Conservation (phyloP, 1,140 invertebrate species). For the Battus philenor region DNA sequence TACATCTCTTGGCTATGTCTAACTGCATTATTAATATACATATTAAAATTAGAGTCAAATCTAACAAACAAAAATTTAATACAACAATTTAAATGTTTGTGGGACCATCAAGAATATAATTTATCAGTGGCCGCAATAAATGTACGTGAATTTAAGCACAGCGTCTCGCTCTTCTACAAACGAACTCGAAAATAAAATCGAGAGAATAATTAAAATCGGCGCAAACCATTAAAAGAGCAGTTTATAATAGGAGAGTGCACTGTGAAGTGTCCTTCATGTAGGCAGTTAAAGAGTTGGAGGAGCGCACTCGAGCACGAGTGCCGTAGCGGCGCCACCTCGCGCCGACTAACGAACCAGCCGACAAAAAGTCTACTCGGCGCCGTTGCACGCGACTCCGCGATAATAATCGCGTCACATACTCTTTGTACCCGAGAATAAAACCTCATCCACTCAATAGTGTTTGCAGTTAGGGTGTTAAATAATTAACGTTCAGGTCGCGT, state of each 20-base stretch:
- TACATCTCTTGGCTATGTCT: no score
- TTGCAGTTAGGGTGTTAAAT: slow-evolving; percentile 30
- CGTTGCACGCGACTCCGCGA: slow-evolving; percentile 19
- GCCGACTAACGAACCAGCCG: slow-evolving; percentile 63
- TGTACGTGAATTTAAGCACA: no score
- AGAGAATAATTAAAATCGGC: slow-evolving; percentile 71
- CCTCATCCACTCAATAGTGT: slow-evolving; percentile 35
- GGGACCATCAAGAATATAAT: no score
- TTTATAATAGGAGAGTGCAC: slow-evolving; percentile 73
- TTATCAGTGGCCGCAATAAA: no score
- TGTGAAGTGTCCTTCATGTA: slow-evolving; percentile 70
- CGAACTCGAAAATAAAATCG: slow-evolving; percentile 44
- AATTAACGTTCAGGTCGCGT: slow-evolving; percentile 25
- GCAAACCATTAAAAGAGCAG: slow-evolving; percentile 73
- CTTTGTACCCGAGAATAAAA: slow-evolving; percentile 28
- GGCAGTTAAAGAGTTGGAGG: slow-evolving; percentile 75
- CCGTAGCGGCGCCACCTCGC: slow-evolving; percentile 60
- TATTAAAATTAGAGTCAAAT: no score
- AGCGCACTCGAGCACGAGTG: slow-evolving; percentile 68
- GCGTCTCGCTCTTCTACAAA: slow-evolving; percentile 21
- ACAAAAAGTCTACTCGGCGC: slow-evolving; percentile 47
- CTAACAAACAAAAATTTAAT: no score
- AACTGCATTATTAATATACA: no score
- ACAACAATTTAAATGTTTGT: no score
- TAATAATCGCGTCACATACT: slow-evolving; percentile 28